These are phyloP conservation scores for Epinotia nisella DNA, from an alignment of 2,888 invertebrate genomes.

Conservation along the genomic window DNA sequence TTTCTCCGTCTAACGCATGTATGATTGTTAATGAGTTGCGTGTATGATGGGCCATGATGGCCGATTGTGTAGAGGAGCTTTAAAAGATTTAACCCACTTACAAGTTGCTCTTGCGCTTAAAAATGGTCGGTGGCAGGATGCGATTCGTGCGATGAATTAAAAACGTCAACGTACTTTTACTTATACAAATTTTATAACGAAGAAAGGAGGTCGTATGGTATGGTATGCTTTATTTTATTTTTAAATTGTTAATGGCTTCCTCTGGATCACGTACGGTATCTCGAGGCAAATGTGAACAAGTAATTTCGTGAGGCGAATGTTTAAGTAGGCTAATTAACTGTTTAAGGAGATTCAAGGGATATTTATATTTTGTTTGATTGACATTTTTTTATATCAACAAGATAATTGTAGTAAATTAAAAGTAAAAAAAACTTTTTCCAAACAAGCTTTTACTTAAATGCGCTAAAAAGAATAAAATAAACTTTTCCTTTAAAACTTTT, in stretches of 20 bases:
- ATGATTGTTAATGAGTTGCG: too few species aligned
- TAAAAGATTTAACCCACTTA: background rate
- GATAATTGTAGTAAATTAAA: too few species aligned
- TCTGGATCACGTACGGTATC: conserved; percentile 22
- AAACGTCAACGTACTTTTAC: conserved; percentile 1
- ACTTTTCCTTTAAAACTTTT: too few species aligned
- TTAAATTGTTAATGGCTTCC: conserved; percentile 24
- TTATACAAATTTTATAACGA: conserved; percentile 1
- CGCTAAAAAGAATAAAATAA: too few species aligned
- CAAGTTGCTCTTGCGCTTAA: background rate
- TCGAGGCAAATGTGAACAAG: conserved; percentile 16
- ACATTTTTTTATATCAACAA: too few species aligned
- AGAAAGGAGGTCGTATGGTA: conserved; percentile 34
- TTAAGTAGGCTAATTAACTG: conserved; percentile 13
- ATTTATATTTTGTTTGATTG: background rate
- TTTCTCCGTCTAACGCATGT: too few species aligned
- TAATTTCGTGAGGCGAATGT: background rate
- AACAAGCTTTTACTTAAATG: too few species aligned
- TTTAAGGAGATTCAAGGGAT: background rate
- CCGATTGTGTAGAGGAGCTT: background rate
- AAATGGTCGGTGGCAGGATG: background rate
- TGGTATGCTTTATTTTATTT: conserved; percentile 25
- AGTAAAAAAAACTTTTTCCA: background rate
- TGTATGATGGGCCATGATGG: too few species aligned
- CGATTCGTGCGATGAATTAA: conserved; percentile 22